phyloP scores from a whole-genome alignment of 1,140 invertebrate genomes.

The Aradophagus sp. region DNA sequence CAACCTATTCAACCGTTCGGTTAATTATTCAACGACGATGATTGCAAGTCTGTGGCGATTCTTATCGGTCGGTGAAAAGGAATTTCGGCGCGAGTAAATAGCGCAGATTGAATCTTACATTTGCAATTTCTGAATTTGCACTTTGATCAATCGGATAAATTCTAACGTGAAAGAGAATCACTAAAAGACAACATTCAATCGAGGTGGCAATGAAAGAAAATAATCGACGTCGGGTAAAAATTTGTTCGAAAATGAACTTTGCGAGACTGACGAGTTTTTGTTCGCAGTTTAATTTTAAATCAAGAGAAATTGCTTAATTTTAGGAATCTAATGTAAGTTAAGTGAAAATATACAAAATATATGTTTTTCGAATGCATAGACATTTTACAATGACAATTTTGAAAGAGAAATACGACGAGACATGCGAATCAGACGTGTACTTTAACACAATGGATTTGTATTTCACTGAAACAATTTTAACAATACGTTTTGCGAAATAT shows the following conservation, averaged over 20 bases:
- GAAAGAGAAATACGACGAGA: too few relatives aligned
- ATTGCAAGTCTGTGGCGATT: conserved; percentile 5
- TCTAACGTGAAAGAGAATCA: conserved; percentile 9
- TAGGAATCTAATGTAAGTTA: too few relatives aligned
- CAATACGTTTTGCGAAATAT: conserved; percentile 19
- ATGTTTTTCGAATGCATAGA: neutral
- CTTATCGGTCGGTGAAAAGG: conserved; percentile 2
- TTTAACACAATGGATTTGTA: conserved; percentile 13
- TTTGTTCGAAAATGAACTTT: conserved; percentile 7
- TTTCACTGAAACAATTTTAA: conserved; percentile 24
- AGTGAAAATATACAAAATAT: too few relatives aligned
- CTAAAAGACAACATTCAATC: conserved; percentile 9
- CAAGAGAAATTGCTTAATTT: too few relatives aligned
- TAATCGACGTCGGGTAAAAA: conserved; percentile 9
- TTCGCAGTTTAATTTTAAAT: neutral
- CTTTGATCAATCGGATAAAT: conserved; percentile 23
- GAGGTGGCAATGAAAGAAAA: conserved; percentile 6
- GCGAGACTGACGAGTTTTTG: conserved; percentile 1
- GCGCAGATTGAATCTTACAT: conserved; percentile 21
- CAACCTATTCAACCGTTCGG: neutral
- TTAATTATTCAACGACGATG: conserved; percentile 17
- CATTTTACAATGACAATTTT: conserved; percentile 14
- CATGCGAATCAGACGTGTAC: conserved; percentile 16
- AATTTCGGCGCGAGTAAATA: conserved; percentile 16
- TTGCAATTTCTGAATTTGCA: conserved; percentile 4